Evolutionary conservation across 2,113 vertebrate species (phyloP), one percentile per base, ranked within the genome.

Genomic region (Ammospiza nelsoni): DNA sequence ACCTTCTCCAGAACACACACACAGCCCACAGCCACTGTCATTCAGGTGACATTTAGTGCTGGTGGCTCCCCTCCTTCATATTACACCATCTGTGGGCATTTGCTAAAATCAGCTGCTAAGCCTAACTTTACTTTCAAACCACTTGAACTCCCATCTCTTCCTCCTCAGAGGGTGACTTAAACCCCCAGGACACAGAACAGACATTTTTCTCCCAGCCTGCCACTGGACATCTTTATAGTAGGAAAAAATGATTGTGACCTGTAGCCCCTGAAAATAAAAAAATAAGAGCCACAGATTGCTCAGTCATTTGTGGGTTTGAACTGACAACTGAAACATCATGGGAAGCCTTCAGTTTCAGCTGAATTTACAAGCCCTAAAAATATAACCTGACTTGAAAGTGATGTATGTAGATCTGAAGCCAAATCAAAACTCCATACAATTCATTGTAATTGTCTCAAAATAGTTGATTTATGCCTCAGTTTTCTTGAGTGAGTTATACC

Each of bases 71-170:
- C 33, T 84, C 51, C 59, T 66, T 69, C 28, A 1, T 1, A 1
- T 5, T 29, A 35, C 2, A 31, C 24, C 13, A 11, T 14, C 35
- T 0, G 0, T 8, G 24, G 23, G 59, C 18, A 57, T 19, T 55
- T 17, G 3, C 33, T 54, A 37, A 84, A 15, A n/a, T 65, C 63
- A 80, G 19, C 39, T 51, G 7, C 43, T 27, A 33, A 6, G 22
- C 9, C 44, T 35, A 81, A 41, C 27, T 41, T 22, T 3, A 37
- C 27, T 73, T 84, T 27, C 48, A 67, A 55, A 55, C 20, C n/a
- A 46, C 18, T 35, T 19, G 0, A 75, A 31, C 5, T 1, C 8
- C 21, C 49, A 41, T 11, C 14, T 52, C 39, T 9, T 5, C 6
- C n/a, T 80, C 24, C 21, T 9, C 16, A 29, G 65, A 66, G 8